Conservation (phyloP, 2,797 vertebrate genomes). For the Hybognathus amarus region DNA sequence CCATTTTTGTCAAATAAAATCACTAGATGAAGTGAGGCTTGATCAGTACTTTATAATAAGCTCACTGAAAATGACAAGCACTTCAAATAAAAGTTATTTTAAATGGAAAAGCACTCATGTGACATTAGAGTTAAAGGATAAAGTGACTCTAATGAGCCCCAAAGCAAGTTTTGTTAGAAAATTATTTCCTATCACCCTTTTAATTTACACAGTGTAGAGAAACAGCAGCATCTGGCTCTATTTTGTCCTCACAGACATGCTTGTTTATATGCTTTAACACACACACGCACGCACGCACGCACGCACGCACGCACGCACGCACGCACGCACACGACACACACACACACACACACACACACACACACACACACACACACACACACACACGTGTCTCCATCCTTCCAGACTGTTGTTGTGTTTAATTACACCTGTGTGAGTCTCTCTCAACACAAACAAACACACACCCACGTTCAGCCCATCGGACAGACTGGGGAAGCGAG, state of each 20-base stretch:
- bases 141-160: background rate
- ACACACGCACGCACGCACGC: too few species aligned
- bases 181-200: background rate
- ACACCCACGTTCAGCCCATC: background rate
- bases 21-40: background rate
- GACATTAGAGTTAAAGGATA: background rate
- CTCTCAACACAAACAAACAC: background rate
- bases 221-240: background rate
- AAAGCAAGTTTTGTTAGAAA: background rate
- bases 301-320: too few species aligned
- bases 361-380: too few species aligned
- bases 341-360: background rate
- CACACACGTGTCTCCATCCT: background rate
- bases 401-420: conserved; percentile 15
- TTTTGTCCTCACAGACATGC: background rate
- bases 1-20: background rate
- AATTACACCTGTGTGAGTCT: background rate
- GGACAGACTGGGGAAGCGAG: background rate
- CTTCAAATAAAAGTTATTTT: background rate
- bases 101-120: background rate
- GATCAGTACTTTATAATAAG: background rate
- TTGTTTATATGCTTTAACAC: background rate
- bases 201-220: background rate
- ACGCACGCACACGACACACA: too few species aligned
- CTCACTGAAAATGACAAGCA: background rate